Percentiles rank a stretch among this genome's conserved stretches.
Conservation (phyloP, 1,140 invertebrate species). For the Subanguina moxae region DNA sequence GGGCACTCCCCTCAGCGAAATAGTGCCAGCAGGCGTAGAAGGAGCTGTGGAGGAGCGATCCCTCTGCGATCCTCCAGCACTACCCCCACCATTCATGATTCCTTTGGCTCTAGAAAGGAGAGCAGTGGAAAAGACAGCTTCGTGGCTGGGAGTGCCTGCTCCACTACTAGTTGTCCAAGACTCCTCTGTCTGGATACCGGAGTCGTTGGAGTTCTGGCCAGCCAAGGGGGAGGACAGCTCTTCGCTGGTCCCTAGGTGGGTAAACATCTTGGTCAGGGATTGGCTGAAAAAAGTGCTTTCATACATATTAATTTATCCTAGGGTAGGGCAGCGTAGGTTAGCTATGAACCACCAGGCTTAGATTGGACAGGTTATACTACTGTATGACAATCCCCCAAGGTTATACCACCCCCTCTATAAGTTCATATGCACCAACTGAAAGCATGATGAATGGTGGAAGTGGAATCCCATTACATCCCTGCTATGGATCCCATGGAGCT, state of each 20-base stretch:
- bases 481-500: no score
- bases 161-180: conserved; percentile 29
- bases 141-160: neutral
- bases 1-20: conserved; percentile 40
- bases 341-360: no score
- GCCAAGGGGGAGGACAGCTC: conserved; percentile 12
- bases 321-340: no score
- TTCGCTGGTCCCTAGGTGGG: conserved; percentile 19
- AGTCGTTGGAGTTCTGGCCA: conserved; percentile 41
- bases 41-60: conserved; percentile 28
- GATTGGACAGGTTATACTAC: no score
- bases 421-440: no score
- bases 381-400: no score
- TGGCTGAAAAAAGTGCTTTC: conserved; percentile 32
- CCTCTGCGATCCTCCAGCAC: neutral
- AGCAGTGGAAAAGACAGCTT: conserved; percentile 6
- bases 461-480: no score
- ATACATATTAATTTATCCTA: no score
- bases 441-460: no score
- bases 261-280: conserved; percentile 40
- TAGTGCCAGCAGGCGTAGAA: conserved; percentile 31
- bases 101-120: conserved; percentile 20
- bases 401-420: no score
- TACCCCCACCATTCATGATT: conserved; percentile 5
- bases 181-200: conserved; percentile 35